phyloP scores from a whole-genome alignment of 2,797 vertebrate genomes.

The Halcyon badia region DNA sequence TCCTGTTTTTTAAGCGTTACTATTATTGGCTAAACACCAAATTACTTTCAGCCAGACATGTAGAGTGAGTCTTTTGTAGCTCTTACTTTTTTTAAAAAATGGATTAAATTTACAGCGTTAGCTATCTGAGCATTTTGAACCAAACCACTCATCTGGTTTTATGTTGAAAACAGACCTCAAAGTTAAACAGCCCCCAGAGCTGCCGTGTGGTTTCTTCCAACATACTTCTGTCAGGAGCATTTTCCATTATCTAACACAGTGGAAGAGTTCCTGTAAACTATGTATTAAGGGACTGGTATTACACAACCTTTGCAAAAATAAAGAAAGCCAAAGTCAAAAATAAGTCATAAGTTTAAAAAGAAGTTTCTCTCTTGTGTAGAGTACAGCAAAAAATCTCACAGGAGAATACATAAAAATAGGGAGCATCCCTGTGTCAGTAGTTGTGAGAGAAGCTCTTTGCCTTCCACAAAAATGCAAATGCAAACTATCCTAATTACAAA shows the following conservation, averaged over 20 bases:
- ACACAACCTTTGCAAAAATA: neutral
- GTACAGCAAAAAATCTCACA: neutral
- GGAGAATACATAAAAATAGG: neutral
- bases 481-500: neutral
- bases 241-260: constrained; percentile 52
- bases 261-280: constrained; percentile 28
- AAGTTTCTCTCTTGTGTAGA: neutral
- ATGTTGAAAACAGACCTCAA: neutral
- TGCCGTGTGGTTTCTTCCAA: neutral
- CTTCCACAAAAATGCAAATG: constrained; percentile 7
- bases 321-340: constrained; percentile 11
- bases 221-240: neutral
- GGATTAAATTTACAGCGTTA: neutral
- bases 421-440: neutral
- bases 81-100: neutral
- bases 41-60: neutral
- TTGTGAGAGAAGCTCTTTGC: neutral
- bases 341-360: neutral
- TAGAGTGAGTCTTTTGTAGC: neutral
- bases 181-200: neutral
- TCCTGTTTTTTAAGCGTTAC: constrained; percentile 51
- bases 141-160: neutral
- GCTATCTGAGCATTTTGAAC: neutral
- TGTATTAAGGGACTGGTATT: neutral
- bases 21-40: constrained; percentile 28